Base-by-base conservation (phyloP, 2,797 vertebrate genomes). In the Dicrostonyx torquatus region DNA sequence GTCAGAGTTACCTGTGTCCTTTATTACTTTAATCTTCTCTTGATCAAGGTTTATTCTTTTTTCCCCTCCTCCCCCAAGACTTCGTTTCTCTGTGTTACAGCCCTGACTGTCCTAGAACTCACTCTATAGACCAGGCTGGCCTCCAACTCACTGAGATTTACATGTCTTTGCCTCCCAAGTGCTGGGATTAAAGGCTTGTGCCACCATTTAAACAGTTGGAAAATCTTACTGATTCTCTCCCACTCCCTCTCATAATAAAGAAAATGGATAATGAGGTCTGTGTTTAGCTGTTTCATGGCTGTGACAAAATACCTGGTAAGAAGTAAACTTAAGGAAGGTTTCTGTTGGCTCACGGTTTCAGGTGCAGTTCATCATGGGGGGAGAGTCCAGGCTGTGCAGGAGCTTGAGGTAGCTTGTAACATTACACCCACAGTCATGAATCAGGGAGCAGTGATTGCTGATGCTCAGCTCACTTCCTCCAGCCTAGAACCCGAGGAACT, bases 171-270 rank as follows among this genome's bases (percentile, higher is more conserved):
- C 70, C 70, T 73, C 37, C 70, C 5, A 40, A 43, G 37, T 73
- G 70, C 70, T 73, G 4, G 37, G 37, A 40, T 43, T 24, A 73
- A 43, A 73, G 70, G 22, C 22, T 11, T 73, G 37, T 5, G 9
- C 40, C 70, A 43, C 37, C 9, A 73, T 22, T 34, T 50, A 50
- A 72, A 4, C 9, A 50, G 15, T 5, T 6, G 31, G 85, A 43
- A 22, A 31, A 7, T 4, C 37, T 34, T 58, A 26, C 7, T 22
- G 26, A 22, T 18, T 43, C 20, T 18, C 15, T 3, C 62, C 1
- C 2, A 9, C n/a, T 37, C 1, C 0, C 5, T 26, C n/a, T 12
- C 66, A 0, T 2, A 8, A 15, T 29, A 60, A 40, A 75, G 45
- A 20, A 78, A 8, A 24, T 0, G 8, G 4, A 15, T 11, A 43